Evolutionary conservation across 2,888 invertebrate genomes (phyloP), one percentile per base, ranked within the genome.

Genomic region (Stenodema calcarata): DNA sequence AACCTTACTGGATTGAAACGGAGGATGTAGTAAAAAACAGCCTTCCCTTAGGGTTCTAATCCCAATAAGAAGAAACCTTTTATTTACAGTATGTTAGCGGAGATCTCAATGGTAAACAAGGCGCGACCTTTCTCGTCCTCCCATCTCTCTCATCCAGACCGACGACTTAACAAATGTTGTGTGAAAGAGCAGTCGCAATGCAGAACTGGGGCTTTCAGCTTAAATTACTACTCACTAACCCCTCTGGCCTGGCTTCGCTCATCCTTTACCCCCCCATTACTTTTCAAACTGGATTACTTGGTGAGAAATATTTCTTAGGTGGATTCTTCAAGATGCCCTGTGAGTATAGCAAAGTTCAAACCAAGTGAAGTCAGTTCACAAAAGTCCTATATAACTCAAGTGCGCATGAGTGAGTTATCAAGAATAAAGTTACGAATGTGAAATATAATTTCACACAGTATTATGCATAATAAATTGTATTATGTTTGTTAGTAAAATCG

Each of bases 151-250:
- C 62, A 62, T 62, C 35, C 73, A 41, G 35, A 30, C 30, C 73
- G 62, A 62, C 78, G 78, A 23, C 78, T 44, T 23, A 44, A 78
- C 78, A 44, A 78, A 78, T 78, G 78, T 78, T 44, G 78, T 78
- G 78, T 78, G 78, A 78, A 78, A 44, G 78, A 78, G 78, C 78
- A 78, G 78, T 78, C 78, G 78, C 78, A 78, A 78, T 78, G 78
- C 78, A 78, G 78, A 78, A 78, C 16, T 18, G 78, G 7, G 44
- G 78, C 44, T 78, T 78, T 78, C 44, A 44, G 78, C 44, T 78
- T 78, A 78, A 78, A 78, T 78, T 78, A 78, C 42, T 44, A 23
- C 41, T 78, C 78, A 78, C 78, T 44, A 78, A 78, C 78, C 78
- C 44, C 42, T 23, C 62, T 62, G 62, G 7, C 44, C 18, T n/a